Percentiles rank a stretch among this genome's conserved stretches.
Evolutionary conservation across 2,797 vertebrate species (phyloP).

Genomic region (Tadarida brasiliensis): DNA sequence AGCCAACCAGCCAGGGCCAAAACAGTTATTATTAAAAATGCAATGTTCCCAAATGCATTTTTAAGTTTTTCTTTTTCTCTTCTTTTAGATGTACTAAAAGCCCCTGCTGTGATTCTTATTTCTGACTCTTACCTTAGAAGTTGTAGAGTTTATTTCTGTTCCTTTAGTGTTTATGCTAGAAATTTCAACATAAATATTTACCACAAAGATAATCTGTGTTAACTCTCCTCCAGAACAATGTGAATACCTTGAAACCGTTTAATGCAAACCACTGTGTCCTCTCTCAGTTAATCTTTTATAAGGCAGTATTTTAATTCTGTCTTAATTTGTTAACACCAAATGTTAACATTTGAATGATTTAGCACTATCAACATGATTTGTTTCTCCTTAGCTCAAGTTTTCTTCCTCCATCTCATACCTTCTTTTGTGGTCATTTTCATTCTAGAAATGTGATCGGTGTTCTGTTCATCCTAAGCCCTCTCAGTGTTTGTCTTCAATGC

Average conservation of each 20-base stretch:
- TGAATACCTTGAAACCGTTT: background rate
- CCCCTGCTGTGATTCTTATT: background rate
- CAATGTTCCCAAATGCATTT: background rate
- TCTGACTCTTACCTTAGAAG: background rate
- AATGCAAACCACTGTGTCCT: background rate
- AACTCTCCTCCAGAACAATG: background rate
- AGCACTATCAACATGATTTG: background rate
- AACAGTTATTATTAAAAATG: background rate
- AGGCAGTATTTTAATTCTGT: background rate
- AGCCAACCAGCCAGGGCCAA: too few relatives aligned
- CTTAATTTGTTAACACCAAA: background rate
- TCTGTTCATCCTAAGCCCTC: background rate
- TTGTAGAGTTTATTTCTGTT: background rate
- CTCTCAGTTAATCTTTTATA: background rate
- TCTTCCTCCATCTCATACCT: background rate
- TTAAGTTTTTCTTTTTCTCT: background rate
- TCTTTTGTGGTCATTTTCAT: background rate
- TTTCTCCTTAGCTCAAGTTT: constrained; percentile 23
- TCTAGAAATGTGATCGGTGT: background rate
- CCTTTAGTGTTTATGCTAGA: background rate
- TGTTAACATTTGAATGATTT: background rate
- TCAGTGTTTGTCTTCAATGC: background rate
- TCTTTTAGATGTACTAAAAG: background rate
- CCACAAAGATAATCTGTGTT: background rate
- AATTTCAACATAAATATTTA: background rate